A percentile compares a stretch with the other conserved stretches of the same genome.
phyloP scores from a whole-genome alignment of 35 echinoderm and acorn worm genomes.

The Apostichopus californicus region DNA sequence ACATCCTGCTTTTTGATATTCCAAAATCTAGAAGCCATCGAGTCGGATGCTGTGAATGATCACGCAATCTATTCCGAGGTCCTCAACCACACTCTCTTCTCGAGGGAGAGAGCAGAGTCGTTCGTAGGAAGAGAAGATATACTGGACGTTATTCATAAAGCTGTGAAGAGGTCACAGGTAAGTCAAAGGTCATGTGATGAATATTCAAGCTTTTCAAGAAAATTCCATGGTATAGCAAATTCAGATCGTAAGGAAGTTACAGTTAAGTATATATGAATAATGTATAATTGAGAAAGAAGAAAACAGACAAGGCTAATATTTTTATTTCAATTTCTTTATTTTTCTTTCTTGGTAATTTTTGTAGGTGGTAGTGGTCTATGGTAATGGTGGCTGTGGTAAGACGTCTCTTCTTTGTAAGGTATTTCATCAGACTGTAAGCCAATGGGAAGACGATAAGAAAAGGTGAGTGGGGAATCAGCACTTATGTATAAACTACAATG shows the following conservation, averaged over 20 bases:
- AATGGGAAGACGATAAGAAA: conserved; percentile 16
- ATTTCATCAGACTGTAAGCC: conserved; percentile 46
- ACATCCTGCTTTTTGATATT: too few species aligned
- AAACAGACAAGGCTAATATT: too few species aligned
- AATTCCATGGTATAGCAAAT: too few species aligned
- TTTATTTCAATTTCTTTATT: too few species aligned
- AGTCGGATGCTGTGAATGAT: conserved; percentile 47
- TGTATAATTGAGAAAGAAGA: too few species aligned
- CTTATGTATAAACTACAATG: neutral
- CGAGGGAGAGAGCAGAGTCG: conserved; percentile 70
- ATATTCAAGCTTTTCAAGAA: too few species aligned
- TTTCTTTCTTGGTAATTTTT: neutral
- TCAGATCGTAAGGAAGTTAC: too few species aligned
- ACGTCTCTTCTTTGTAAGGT: conserved; percentile 81
- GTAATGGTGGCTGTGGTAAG: conserved; percentile 82
- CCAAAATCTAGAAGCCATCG: conserved; percentile 21
- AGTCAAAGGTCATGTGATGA: neutral
- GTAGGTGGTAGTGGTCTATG: conserved; percentile 78
- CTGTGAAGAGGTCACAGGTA: conserved; percentile 29
- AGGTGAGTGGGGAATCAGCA: neutral
- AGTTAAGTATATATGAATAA: too few species aligned
- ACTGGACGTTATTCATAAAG: conserved; percentile 57
- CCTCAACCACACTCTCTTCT: conserved; percentile 74
- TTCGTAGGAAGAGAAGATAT: conserved; percentile 70
- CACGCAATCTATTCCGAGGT: conserved; percentile 77